Evolutionary conservation across 2,888 invertebrate species (phyloP).

Genomic region (Cephus rjabovi): DNA sequence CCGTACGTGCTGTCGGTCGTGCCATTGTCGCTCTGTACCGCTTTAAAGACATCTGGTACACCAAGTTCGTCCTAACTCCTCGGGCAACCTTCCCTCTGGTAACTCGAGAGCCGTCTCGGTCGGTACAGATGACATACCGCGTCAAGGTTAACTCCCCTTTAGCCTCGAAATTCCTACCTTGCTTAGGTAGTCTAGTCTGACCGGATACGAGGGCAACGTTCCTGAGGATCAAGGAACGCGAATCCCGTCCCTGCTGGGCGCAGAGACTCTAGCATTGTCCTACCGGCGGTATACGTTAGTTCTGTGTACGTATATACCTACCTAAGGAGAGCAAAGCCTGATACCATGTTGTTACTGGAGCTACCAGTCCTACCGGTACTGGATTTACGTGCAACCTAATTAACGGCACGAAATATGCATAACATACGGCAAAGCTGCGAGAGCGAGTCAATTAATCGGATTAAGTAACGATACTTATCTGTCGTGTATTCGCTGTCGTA

Average conservation of each 20-base stretch:
- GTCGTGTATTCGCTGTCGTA: neutral
- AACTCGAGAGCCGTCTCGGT: conserved; percentile 40
- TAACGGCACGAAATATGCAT: neutral
- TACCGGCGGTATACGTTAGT: no score
- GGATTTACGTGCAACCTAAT: neutral
- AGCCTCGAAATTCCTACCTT: conserved; percentile 28
- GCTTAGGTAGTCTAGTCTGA: neutral
- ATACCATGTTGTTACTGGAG: neutral
- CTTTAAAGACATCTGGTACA: neutral
- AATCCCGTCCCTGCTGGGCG: neutral
- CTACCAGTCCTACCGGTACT: neutral
- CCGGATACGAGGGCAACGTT: neutral
- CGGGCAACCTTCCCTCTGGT: conserved; percentile 10
- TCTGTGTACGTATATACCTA: neutral
- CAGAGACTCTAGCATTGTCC: neutral
- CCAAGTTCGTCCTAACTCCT: neutral
- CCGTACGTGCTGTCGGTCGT: neutral
- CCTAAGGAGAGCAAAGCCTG: neutral
- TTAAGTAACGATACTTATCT: neutral
- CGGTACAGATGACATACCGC: conserved; percentile 38
- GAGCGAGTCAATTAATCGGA: neutral
- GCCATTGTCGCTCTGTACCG: neutral
- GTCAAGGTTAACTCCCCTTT: conserved; percentile 44
- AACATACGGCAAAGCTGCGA: neutral
- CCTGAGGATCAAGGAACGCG: neutral